These are phyloP conservation scores for Clamator glandarius DNA, from an alignment of 2,797 vertebrate genomes.

Conservation along the genomic window DNA sequence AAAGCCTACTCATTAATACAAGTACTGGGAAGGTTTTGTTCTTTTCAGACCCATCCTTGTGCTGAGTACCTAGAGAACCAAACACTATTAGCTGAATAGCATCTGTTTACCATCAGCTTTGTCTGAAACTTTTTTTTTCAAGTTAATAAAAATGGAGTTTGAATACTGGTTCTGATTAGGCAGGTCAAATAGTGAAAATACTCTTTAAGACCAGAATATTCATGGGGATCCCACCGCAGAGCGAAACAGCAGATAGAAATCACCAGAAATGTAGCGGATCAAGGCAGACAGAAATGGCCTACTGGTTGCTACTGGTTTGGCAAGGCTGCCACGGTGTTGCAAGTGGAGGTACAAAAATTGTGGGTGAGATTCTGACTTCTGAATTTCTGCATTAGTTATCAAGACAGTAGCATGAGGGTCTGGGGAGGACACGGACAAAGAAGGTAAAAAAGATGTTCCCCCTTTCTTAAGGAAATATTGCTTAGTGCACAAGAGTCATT, in stretches of 20 bases:
- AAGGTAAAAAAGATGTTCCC: accelerated
- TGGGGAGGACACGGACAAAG: not conserved
- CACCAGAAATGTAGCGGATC: not conserved
- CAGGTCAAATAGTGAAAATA: constrained; percentile 53
- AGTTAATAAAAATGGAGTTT: constrained; percentile 56
- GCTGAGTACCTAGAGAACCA: constrained; percentile 32
- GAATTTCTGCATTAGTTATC: not conserved
- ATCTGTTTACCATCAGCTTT: constrained; percentile 70
- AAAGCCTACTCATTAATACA: constrained; percentile 60
- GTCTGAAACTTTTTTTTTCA: not conserved
- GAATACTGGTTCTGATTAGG: constrained; percentile 63
- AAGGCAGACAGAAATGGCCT: not conserved
- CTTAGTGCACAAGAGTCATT: not conserved
- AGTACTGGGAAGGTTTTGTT: constrained; percentile 61
- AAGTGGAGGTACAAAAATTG: not conserved
- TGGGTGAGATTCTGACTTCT: not conserved
- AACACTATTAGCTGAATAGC: not conserved
- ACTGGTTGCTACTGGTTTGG: not conserved
- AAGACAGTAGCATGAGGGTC: not conserved
- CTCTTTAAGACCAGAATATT: constrained; percentile 12
- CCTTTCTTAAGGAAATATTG: not conserved
- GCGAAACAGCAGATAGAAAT: not conserved
- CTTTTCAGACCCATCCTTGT: constrained; percentile 47
- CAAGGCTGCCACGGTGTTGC: not conserved
- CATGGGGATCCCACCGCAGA: not conserved